These are phyloP conservation scores for Bufo gargarizans DNA, from an alignment of 2,113 vertebrate species.

Conservation along the genomic window DNA sequence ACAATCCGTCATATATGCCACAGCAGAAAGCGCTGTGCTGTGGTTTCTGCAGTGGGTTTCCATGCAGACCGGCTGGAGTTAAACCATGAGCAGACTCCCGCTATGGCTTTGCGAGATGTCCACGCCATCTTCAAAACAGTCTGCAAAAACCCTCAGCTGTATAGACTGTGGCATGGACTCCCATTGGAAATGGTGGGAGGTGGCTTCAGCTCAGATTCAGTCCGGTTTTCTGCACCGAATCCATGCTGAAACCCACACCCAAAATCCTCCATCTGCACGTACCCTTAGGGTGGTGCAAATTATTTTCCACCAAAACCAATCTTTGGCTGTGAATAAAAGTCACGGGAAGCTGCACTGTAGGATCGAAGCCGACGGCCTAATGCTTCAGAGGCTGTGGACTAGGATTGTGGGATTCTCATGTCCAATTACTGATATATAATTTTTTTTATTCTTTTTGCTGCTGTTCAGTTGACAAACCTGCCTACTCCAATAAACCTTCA, in stretches of 20 bases:
- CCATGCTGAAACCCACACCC: no score
- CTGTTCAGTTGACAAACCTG: constrained; percentile 76
- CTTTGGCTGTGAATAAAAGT: background rate
- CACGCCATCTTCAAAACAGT: no score
- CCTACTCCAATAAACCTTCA: constrained; percentile 60
- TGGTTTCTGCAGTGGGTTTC: background rate
- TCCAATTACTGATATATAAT: background rate
- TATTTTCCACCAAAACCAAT: background rate
- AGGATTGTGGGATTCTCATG: constrained; percentile 55
- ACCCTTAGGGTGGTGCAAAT: background rate
- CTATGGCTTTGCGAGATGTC: no score
- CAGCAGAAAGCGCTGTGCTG: background rate
- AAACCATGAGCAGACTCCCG: no score
- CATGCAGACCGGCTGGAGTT: no score
- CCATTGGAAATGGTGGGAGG: no score
- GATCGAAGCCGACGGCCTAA: background rate
- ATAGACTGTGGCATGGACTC: no score
- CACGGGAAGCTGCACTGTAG: background rate
- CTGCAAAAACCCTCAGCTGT: no score
- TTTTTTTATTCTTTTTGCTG: constrained; percentile 73
- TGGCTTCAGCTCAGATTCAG: no score
- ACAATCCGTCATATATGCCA: no score
- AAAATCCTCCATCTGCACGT: no score
- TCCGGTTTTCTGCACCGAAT: no score
- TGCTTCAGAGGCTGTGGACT: constrained; percentile 59